Base-by-base conservation (phyloP, 2,797 vertebrate genomes). In the Mus minutoides region DNA sequence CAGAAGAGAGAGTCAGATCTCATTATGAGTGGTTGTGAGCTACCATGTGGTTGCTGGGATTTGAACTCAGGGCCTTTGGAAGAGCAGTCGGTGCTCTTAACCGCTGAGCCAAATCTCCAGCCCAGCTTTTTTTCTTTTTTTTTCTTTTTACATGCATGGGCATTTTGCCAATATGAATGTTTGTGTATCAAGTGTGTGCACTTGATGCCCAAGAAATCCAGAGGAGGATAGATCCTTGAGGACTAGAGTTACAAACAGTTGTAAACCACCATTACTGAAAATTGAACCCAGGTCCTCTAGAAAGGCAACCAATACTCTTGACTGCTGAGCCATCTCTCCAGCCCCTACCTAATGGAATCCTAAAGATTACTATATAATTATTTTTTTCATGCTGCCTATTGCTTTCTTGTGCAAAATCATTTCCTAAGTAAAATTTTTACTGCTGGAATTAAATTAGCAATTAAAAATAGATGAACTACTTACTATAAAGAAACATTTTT, bases 381-480 rank as follows among this genome's bases (percentile, higher is more conserved):
- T 76, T 94, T 88, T 76, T 85, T 60, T 94, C 43, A 83, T 92
- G 54, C 56, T 76, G 54, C 58, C 85, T 82, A 58, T 88, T 49
- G 43, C 60, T 76, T 91, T 95, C 62, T 75, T 67, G 67, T 82
- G 52, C 90, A 60, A 94, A 96, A 83, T 89, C 56, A 94, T 60
- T 88, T 89, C 92, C 92, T 86, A 94, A 94, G 86, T 94, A 87
- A 82, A 92, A 69, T 37, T 93, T 60, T 95, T 92, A 92, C 14
- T 84, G 84, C 79, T 92, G 13, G 88, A 97, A 96, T 96, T 90
- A 96, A 93, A 76, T 94, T 83, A 92, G 43, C 96, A 71, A 89
- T 95, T 91, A 96, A 95, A 97, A 97, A 96, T 92, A 93, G 97
- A 96, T 93, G 85, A 96, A 92, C 77, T 90, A 34, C 71, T 96